Conservation (phyloP, 1,140 invertebrate genomes). For the Hestina assimilis region DNA sequence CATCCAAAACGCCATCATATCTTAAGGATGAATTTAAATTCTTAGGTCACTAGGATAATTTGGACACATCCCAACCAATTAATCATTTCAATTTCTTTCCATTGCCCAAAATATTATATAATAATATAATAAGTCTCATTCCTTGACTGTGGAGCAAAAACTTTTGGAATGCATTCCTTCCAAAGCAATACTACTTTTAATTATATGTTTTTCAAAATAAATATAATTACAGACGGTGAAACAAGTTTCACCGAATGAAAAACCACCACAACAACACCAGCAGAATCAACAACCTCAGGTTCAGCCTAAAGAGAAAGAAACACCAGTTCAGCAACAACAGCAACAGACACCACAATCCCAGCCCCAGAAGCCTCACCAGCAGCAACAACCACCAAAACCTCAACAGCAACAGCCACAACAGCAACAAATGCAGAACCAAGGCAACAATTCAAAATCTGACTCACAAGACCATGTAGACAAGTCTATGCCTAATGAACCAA, state of each 20-base stretch:
- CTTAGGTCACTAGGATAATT: no score
- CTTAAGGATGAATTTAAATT: no score
- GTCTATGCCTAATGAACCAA: constrained; percentile 39
- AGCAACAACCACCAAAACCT: constrained; percentile 27
- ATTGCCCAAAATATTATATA: no score
- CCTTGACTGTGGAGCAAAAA: no score
- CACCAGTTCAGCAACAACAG: constrained; percentile 27
- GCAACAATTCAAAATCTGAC: constrained; percentile 33
- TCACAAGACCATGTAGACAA: constrained; percentile 57
- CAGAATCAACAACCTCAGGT: constrained; percentile 3
- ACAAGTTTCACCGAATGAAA: constrained; percentile 21
- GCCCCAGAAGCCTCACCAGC: constrained; percentile 31
- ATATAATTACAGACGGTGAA: no score
- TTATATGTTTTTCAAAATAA: no score
- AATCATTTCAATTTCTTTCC: no score
- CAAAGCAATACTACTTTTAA: no score
- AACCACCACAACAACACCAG: constrained; percentile 9
- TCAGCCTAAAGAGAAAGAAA: constrained; percentile 10
- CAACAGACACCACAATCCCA: constrained; percentile 30
- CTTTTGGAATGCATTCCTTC: no score
- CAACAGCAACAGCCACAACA: constrained; percentile 27
- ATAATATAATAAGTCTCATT: no score
- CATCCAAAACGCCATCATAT: no score
- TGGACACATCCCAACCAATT: no score
- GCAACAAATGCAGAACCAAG: constrained; percentile 30